These are phyloP conservation scores for Sitta carolinensis DNA, from an alignment of 2,797 vertebrate species.

Conservation along the genomic window DNA sequence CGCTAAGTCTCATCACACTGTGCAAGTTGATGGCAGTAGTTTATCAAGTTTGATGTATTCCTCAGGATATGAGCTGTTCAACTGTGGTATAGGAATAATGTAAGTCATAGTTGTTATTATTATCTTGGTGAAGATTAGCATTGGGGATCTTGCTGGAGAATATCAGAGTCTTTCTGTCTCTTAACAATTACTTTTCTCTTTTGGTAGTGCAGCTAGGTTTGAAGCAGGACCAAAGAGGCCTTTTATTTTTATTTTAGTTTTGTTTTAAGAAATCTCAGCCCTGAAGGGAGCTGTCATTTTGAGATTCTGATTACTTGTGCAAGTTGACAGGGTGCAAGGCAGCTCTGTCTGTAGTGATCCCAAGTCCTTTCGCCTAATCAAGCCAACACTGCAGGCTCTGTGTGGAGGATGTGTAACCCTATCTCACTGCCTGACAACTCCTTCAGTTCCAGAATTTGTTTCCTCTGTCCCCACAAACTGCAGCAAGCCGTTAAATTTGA, in stretches of 20 bases:
- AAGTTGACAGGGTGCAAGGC: slow-evolving; percentile 31
- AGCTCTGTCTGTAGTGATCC: not conserved
- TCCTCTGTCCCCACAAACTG: slow-evolving; percentile 17
- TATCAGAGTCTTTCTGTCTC: not conserved
- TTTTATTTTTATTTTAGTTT: slow-evolving; percentile 11
- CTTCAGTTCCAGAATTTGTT: slow-evolving; percentile 42
- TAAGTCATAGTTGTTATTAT: not conserved
- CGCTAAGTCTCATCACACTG: not conserved
- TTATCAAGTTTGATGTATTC: slow-evolving; percentile 10
- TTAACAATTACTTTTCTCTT: not conserved
- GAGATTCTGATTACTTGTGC: slow-evolving; percentile 50
- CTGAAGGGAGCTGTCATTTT: slow-evolving; percentile 42
- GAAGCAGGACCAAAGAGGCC: not conserved
- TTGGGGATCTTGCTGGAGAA: not conserved
- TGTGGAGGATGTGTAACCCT: slow-evolving; percentile 38
- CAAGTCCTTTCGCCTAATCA: slow-evolving; percentile 43
- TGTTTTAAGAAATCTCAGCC: not conserved
- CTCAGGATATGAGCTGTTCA: not conserved
- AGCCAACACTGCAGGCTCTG: slow-evolving; percentile 13
- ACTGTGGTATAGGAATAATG: not conserved
- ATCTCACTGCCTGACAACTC: slow-evolving; percentile 33
- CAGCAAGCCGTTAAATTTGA: slow-evolving; percentile 34
- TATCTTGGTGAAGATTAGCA: not conserved
- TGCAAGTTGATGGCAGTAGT: slow-evolving; percentile 18
- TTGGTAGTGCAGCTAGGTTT: not conserved